Evolutionary conservation across 2,797 vertebrate species (phyloP), one percentile per base, ranked within the genome.

Genomic region (Chaetophractus vellerosus): DNA sequence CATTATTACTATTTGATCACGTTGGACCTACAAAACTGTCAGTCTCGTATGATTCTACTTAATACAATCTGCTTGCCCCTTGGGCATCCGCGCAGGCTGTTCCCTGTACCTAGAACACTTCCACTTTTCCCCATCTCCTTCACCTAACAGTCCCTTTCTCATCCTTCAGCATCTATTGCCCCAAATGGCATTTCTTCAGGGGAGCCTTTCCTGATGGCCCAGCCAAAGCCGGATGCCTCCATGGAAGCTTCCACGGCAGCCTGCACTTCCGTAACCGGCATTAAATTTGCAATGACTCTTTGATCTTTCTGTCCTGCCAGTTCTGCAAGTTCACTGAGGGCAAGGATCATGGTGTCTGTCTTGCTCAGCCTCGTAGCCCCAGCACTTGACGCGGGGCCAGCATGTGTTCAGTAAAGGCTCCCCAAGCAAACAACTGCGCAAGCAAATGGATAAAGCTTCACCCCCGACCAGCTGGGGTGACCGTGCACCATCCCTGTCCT

Each of bases 201-300:
- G 19, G 41, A 75, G 50, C 61, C 79, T 52, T 71, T 79, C 59
- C 26, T 19, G 50, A 59, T 8, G 31, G 18, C 19, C 19, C 55
- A 55, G 55, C 55, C 55, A 55, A 21, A 55, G 55, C 19, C 55
- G 18, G 19, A 21, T 21, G 55, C 18, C 18, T 21, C 55, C 19
- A 8, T 55, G 55, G 55, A 55, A 55, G 55, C 7, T 10, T 6
- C 38, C 28, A 11, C 0, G 1, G 14, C 26, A 61, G 52, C 15
- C 41, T 19, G 15, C 2, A 10, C 45, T 21, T 48, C 74, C 16
- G 1, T 23, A 55, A 52, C 8, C 6, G 0, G 0, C 9, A 18
- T 26, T 50, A 26, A 81, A 36, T 26, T 48, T 19, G 41, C 10
- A 59, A n/a, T 28, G 72, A 26, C n/a, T 66, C 31, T 74, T n/a